Conservation (phyloP, 2,888 invertebrate genomes). For the Agriopis leucophaearia region DNA sequence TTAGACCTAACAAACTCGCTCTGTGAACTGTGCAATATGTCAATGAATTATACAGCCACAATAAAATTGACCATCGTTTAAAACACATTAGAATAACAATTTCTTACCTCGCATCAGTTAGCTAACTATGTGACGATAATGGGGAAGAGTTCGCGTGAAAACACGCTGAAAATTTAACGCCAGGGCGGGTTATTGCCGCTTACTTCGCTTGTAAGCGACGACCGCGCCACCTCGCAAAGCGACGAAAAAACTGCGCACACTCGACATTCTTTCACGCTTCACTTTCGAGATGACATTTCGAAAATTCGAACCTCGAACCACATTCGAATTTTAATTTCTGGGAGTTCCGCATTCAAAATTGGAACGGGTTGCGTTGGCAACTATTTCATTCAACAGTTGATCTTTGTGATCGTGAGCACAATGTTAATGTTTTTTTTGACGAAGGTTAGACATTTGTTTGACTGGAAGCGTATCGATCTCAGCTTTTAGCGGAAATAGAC, state of each 20-base stretch:
- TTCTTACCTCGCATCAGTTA: constrained; percentile 11
- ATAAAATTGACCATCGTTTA: neutral
- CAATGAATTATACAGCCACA: neutral
- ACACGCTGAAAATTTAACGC: constrained; percentile 53
- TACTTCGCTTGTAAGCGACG: constrained; percentile 41
- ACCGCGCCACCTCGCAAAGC: constrained; percentile 41
- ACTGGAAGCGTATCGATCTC: constrained; percentile 11
- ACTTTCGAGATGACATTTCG: constrained; percentile 36
- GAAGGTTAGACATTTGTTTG: constrained; percentile 38
- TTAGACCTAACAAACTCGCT: no score
- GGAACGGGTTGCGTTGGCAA: constrained; percentile 16
- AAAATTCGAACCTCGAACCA: constrained; percentile 33
- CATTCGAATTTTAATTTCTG: constrained; percentile 27
- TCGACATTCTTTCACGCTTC: constrained; percentile 42
- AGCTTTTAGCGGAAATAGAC: constrained; percentile 26
- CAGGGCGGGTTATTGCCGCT: constrained; percentile 51
- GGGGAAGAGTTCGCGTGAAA: constrained; percentile 52
- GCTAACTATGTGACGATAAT: constrained; percentile 41
- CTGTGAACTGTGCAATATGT: no score
- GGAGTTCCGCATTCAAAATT: constrained; percentile 10
- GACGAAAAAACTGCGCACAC: constrained; percentile 46
- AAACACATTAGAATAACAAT: neutral
- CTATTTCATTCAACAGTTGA: constrained; percentile 35
- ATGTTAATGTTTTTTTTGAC: constrained; percentile 42
- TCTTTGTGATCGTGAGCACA: constrained; percentile 28